A percentile compares a stretch with the other conserved stretches of the same genome.
These are phyloP conservation scores for Rhynchonema sp. DNA, from an alignment of 2,888 invertebrate species.

Conservation along the genomic window DNA sequence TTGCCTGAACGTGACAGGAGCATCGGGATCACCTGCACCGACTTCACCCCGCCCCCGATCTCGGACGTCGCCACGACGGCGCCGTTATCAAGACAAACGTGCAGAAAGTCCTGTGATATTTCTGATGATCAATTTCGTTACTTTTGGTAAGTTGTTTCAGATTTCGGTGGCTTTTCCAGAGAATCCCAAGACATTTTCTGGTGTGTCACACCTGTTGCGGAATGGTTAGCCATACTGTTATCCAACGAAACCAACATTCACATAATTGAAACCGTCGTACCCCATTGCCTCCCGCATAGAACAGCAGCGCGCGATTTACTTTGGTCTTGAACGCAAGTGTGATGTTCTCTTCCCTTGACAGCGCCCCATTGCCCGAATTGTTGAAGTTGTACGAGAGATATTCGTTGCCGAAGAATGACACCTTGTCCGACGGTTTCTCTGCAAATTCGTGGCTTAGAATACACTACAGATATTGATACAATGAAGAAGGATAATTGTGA, in stretches of 20 bases:
- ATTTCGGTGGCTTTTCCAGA: no score
- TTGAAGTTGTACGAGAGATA: constrained; percentile 75
- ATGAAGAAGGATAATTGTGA: neutral
- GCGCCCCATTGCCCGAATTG: constrained; percentile 57
- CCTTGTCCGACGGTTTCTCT: constrained; percentile 82
- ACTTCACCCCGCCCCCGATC: constrained; percentile 41
- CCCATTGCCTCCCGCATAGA: constrained; percentile 53
- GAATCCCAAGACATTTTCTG: no score
- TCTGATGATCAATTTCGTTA: no score
- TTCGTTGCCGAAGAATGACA: constrained; percentile 73
- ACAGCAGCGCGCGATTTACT: constrained; percentile 68
- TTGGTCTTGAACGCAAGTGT: constrained; percentile 76
- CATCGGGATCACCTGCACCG: constrained; percentile 40
- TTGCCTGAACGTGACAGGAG: constrained; percentile 41
- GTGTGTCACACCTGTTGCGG: no score
- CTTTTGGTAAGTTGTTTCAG: no score
- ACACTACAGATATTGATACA: neutral
- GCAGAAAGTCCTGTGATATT: constrained; percentile 57
- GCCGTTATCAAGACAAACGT: constrained; percentile 68
- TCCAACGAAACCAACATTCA: no score
- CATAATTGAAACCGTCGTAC: no score
- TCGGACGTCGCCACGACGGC: constrained; percentile 71
- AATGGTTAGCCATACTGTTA: no score
- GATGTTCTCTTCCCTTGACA: constrained; percentile 72
- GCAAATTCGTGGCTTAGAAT: no score